Percentiles rank a stretch among this genome's conserved stretches.
Evolutionary conservation across 2,113 vertebrate species (phyloP).

Genomic region (Uria aalge): DNA sequence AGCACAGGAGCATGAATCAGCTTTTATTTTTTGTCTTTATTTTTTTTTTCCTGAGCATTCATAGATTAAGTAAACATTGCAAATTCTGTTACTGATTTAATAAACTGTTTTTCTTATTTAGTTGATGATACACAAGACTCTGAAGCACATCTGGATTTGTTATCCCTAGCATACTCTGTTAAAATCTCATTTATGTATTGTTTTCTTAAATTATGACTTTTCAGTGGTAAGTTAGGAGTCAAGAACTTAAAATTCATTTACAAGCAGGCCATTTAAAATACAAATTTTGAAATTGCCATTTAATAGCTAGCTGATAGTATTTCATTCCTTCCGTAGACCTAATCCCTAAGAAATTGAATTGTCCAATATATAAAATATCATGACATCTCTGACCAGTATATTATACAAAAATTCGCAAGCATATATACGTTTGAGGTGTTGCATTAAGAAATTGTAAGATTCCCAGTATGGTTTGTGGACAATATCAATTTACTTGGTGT

Average conservation of each 20-base stretch:
- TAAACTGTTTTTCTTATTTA: not conserved
- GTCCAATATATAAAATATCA: not conserved
- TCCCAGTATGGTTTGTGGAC: not conserved
- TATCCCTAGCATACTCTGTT: not conserved
- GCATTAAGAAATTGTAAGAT: not conserved
- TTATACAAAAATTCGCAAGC: not conserved
- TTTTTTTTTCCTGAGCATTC: not conserved
- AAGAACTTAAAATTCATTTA: not conserved
- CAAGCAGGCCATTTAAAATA: not conserved
- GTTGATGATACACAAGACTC: not conserved
- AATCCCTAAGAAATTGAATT: not conserved
- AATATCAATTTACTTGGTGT: not conserved
- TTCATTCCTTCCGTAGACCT: not conserved
- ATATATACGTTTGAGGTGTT: not conserved
- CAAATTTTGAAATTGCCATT: not conserved
- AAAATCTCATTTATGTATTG: not conserved
- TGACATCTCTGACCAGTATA: not conserved
- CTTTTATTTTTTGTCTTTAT: not conserved
- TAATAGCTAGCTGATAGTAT: not conserved
- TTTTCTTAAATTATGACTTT: not conserved
- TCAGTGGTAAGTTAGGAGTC: not conserved
- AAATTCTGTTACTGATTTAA: not conserved
- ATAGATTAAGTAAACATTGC: not conserved
- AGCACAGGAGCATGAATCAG: not conserved
- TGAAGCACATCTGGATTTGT: not conserved